Base-by-base conservation (phyloP, 2,888 invertebrate genomes). In the Azorinus chamasolen region DNA sequence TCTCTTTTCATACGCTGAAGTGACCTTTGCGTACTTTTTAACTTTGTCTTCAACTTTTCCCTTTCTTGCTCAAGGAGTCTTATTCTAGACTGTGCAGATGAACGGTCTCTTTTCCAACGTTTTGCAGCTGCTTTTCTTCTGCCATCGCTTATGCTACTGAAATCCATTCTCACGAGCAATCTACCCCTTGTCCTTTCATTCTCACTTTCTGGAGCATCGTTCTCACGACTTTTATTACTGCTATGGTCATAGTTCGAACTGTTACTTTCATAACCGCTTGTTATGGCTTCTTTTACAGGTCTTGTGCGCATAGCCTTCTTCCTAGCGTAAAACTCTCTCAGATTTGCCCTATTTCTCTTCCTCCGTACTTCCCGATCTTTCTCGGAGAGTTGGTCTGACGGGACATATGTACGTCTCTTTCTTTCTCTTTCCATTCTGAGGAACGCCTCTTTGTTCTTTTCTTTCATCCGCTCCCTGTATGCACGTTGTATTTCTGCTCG, bases 401-500 rank as follows among this genome's bases (percentile, higher is more conserved):
- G 61, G 5, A 76, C 62, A 53, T 76, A 76, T 32, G 43, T 54
- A n/a, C 57, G 22, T 22, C 45, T 22, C 41, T 66, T 61, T 27
- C 71, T 50, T n/a, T 69, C 69, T 50, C 65, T 61, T 39, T 81
- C 77, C 54, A 48, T 65, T 43, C 45, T 58, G n/a, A 77, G 41
- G 39, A 77, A 81, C 24, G 62, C 73, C 24, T 73, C 76, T 14
- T 77, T 77, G 53, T 74, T 74, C 39, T 63, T 70, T 22, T 55
- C 62, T 39, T 70, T 81, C 22, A 57, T 18, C 14, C 74, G 25
- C 37, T 81, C 55, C 6, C 76, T 20, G 50, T 80, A 74, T 1
- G 73, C 73, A n/a, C 59, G 51, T 37, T 77, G 76, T 18, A 79
- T 79, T 59, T 70, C 77, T 22, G 74, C 76, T 25, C 68, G 22